A percentile compares a stretch with the other conserved stretches of the same genome.
phyloP scores from a whole-genome alignment of 1,140 invertebrate genomes.

The Mercenaria mercenaria region DNA sequence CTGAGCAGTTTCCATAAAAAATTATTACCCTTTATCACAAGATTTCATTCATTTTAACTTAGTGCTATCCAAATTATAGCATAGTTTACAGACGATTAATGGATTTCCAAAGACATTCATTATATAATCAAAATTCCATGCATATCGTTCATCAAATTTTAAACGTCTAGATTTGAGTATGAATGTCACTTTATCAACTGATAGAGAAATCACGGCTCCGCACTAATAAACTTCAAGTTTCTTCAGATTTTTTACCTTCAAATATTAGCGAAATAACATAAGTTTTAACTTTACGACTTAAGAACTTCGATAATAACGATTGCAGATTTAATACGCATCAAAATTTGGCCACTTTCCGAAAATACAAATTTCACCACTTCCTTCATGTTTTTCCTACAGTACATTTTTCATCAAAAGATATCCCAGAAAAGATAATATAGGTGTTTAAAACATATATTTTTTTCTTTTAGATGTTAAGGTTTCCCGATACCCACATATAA shows the following conservation, averaged over 20 bases:
- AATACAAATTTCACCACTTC: not conserved
- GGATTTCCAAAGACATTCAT: slow-evolving; percentile 31
- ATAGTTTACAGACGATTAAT: not conserved
- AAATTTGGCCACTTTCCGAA: slow-evolving; percentile 17
- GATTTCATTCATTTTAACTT: slow-evolving; percentile 28
- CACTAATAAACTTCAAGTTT: slow-evolving; percentile 13
- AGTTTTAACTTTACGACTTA: not conserved
- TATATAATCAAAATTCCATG: slow-evolving; percentile 46
- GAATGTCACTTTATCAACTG: not conserved
- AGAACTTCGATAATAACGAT: not conserved
- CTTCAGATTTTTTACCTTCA: not conserved
- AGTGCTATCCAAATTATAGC: not conserved
- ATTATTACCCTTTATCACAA: not conserved
- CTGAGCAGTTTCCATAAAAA: not conserved
- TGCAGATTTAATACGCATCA: not conserved
- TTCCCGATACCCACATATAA: not conserved
- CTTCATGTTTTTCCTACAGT: not conserved
- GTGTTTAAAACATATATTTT: not conserved
- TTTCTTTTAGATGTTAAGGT: not conserved
- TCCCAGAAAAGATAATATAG: not conserved
- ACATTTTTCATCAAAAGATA: not conserved
- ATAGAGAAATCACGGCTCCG: not conserved
- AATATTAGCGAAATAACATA: slow-evolving; percentile 10
- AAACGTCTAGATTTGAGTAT: not conserved
- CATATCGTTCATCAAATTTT: slow-evolving; percentile 5